Percentiles rank a stretch among this genome's conserved stretches.
Evolutionary conservation across 2,888 invertebrate species (phyloP).

Genomic region (Plebejus melissa): DNA sequence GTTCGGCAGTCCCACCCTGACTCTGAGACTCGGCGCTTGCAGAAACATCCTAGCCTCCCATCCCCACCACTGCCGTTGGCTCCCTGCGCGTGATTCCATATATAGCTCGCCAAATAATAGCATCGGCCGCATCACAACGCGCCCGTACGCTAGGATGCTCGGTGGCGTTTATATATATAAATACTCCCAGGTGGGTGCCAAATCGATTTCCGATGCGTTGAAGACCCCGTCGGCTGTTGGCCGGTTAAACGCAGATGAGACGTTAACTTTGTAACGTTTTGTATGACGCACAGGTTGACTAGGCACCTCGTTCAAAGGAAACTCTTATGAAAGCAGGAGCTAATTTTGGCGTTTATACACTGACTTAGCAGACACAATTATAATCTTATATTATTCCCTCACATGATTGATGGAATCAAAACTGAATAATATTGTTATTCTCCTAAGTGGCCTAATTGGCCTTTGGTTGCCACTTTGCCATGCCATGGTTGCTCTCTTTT

Average conservation of each 20-base stretch:
- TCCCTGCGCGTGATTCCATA: constrained; percentile 62
- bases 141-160: constrained; percentile 48
- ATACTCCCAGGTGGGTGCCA: constrained; percentile 56
- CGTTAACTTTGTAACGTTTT: neutral
- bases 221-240: neutral
- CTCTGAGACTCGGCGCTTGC: constrained; percentile 62
- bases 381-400: too few species aligned
- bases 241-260: neutral
- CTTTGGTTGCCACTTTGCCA: too few species aligned
- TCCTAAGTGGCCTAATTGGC: too few species aligned
- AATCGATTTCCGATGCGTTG: constrained; percentile 22
- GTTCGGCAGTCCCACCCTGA: constrained; percentile 76
- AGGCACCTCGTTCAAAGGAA: too few species aligned
- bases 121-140: constrained; percentile 57
- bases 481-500: too few species aligned
- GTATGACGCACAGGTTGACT: neutral
- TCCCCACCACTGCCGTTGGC: constrained; percentile 40
- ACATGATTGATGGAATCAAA: too few species aligned
- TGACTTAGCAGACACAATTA: too few species aligned
- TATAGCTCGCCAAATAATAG: constrained; percentile 68
- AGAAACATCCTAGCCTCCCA: constrained; percentile 54
- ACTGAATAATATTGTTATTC: too few species aligned
- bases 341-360: too few species aligned
- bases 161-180: constrained; percentile 52
- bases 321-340: too few species aligned